Conservation (phyloP, 1,140 invertebrate genomes). For the Lordiphosa collinella region DNA sequence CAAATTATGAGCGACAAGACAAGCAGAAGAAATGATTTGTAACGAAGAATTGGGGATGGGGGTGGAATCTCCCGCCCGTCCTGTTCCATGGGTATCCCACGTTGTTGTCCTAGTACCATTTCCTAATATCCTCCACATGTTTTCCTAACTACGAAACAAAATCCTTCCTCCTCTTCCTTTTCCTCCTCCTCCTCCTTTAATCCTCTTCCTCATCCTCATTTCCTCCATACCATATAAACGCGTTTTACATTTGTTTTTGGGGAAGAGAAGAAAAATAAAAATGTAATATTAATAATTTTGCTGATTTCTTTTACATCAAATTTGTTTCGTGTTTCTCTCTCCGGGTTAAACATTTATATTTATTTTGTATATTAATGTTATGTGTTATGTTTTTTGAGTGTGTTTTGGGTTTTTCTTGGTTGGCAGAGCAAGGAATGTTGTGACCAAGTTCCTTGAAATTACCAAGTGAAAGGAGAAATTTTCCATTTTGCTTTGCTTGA, state of each 20-base stretch:
- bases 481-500: constrained; percentile 15
- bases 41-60: no score
- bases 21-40: constrained; percentile 10
- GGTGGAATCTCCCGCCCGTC: constrained; percentile 4
- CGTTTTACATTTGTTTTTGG: constrained; percentile 55
- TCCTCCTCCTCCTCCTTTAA: constrained; percentile 50
- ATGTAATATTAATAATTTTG: constrained; percentile 71
- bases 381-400: constrained; percentile 4
- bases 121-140: constrained; percentile 44
- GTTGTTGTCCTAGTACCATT: constrained; percentile 64
- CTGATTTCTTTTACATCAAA: constrained; percentile 41
- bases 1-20: neutral
- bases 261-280: constrained; percentile 75
- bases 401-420: constrained; percentile 11
- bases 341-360: constrained; percentile 53
- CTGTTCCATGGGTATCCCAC: constrained; percentile 52
- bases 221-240: constrained; percentile 68
- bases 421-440: constrained; percentile 40
- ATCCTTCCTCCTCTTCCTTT: constrained; percentile 39
- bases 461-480: constrained; percentile 32
- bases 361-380: constrained; percentile 58
- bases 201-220: constrained; percentile 59
- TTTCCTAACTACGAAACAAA: constrained; percentile 57
- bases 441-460: constrained; percentile 34
- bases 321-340: constrained; percentile 17